Percentiles rank a stretch among this genome's conserved stretches.
Conservation (phyloP, 2,113 vertebrate genomes). For the Passer montanus region DNA sequence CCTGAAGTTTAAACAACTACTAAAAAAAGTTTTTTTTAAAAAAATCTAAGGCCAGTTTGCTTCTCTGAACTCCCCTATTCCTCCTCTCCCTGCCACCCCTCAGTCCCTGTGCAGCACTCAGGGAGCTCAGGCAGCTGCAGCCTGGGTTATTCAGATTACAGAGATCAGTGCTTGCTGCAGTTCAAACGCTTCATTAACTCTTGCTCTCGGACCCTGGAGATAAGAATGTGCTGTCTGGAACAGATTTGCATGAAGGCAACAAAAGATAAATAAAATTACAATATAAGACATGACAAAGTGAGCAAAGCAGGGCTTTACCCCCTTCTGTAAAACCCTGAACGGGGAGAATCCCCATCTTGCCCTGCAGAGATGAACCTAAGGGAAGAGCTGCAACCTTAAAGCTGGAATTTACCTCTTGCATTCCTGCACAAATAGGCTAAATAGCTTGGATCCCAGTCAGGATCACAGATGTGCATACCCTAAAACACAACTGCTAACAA, state of each 20-base stretch:
- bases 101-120: not conserved
- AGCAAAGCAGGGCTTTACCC: not conserved
- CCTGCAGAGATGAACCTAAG: not conserved
- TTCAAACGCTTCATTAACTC: conserved; percentile 24
- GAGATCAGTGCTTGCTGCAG: not conserved
- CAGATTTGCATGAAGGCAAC: not conserved
- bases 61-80: not conserved
- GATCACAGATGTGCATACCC: not conserved
- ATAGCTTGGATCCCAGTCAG: not conserved
- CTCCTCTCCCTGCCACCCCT: not conserved
- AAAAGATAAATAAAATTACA: not conserved
- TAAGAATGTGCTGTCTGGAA: not conserved
- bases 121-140: not conserved
- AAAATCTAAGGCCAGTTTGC: not conserved
- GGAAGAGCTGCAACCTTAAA: not conserved
- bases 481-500: not conserved
- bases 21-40: not conserved
- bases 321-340: not conserved
- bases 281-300: not conserved
- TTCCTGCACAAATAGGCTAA: not conserved
- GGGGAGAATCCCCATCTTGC: not conserved
- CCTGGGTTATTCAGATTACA: not conserved
- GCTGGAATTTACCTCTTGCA: not conserved
- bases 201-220: not conserved
- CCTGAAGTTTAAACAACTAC: not conserved